phyloP scores from a whole-genome alignment of 2,797 vertebrate species.

The Atherinosoma microstoma region DNA sequence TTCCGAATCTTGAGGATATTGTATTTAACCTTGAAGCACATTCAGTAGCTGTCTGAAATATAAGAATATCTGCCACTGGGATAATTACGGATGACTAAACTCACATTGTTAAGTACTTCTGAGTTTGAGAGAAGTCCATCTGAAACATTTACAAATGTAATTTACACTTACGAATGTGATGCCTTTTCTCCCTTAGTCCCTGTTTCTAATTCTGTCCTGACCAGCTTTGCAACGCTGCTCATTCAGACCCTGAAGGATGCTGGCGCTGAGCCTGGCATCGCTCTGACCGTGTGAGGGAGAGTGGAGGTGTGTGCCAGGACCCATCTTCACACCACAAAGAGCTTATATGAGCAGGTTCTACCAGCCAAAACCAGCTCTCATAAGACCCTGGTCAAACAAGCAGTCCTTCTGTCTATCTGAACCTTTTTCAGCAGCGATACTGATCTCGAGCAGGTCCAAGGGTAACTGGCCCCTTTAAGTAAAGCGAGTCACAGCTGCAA shows the following conservation, averaged over 20 bases:
- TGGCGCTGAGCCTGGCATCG: conserved; percentile 54
- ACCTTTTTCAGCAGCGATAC: conserved; percentile 25
- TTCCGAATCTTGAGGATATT: conserved; percentile 7
- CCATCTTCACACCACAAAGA: conserved; percentile 59
- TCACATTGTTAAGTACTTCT: conserved; percentile 34
- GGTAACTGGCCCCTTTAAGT: neutral
- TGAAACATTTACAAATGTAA: conserved; percentile 5
- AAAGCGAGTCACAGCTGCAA: neutral
- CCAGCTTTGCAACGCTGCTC: conserved; percentile 29
- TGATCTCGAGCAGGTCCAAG: conserved; percentile 20
- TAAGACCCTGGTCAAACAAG: conserved; percentile 61
- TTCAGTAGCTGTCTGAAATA: conserved; percentile 35
- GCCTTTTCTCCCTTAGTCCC: conserved; percentile 15
- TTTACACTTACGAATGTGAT: neutral
- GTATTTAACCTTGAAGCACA: conserved; percentile 40
- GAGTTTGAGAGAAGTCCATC: conserved; percentile 20
- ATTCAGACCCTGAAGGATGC: conserved; percentile 49
- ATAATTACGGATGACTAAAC: conserved; percentile 49
- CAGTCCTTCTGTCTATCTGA: conserved; percentile 45
- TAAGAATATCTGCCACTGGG: conserved; percentile 28
- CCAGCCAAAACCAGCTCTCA: conserved; percentile 63
- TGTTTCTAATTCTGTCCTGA: conserved; percentile 41
- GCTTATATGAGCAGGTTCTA: conserved; percentile 53
- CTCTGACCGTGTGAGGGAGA: conserved; percentile 24
- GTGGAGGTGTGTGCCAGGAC: conserved; percentile 49